Base-by-base conservation (phyloP, 2,888 invertebrate genomes). In the Gisinianus flammeolus region DNA sequence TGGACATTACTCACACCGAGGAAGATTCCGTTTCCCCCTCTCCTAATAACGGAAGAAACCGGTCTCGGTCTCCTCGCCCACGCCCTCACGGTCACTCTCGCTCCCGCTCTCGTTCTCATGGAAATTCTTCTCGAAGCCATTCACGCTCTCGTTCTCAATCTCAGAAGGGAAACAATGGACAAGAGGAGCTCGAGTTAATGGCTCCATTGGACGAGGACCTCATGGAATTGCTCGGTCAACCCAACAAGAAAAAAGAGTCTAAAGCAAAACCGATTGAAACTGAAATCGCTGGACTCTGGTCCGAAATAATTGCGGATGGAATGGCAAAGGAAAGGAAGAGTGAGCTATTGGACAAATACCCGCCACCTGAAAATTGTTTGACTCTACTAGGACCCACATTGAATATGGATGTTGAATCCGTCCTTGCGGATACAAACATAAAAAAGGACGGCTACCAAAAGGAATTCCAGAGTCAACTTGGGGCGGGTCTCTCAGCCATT, bases 291-390 rank as follows among this genome's bases (percentile, higher is more conserved):
- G 2, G 24, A 6, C 19, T 62, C 22, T 62, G 62, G 24, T 6
- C 22, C 4, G 62, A 62, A 24, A 62, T 62, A 6, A 22, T 62
- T 22, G 10, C 22, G 8, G 62, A 24, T 10, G 62, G 62, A 24
- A 5, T 62, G 62, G 62, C n/a, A 4, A 62, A 24, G 24, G 62
- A 62, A 24, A 24, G 8, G 8, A 62, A 24, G 24, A 26, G 24
- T 24, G 8, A 19, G 8, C 26, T 62, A 6, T 24, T 62, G 22
- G 62, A 62, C 4, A 62, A 10, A 6, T 62, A 24, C 26, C 62
- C 62, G 2, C 62, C 62, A 2, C 62, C 62, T 22, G 62, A 62
- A 62, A 62, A 62, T 62, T 62, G 62, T 62, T 12, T 26, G 4
- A 24, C 26, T 24, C 19, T 62, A 2, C 22, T 22, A 2, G 62